These are phyloP conservation scores for Ischnus inquisitorius DNA, from an alignment of 2,888 invertebrate genomes.

Conservation along the genomic window DNA sequence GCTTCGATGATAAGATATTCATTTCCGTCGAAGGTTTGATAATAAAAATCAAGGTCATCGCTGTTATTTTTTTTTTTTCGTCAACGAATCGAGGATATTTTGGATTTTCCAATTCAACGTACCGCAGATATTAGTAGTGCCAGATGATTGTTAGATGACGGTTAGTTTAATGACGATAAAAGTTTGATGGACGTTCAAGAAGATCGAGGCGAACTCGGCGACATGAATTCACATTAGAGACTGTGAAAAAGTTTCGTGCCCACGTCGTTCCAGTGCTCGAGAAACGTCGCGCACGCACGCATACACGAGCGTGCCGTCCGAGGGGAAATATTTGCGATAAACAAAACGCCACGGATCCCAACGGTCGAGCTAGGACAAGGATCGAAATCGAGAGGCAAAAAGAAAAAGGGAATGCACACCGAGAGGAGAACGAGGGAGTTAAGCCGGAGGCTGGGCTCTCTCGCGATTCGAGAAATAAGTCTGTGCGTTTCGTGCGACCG, in stretches of 20 bases:
- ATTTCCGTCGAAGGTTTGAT: neutral
- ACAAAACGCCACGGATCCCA: conserved; percentile 56
- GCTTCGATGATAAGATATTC: neutral
- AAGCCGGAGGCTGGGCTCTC: conserved; percentile 36
- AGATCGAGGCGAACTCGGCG: conserved; percentile 58
- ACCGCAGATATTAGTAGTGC: conserved; percentile 34
- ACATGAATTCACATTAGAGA: conserved; percentile 68
- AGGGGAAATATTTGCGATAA: conserved; percentile 68
- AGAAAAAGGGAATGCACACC: neutral
- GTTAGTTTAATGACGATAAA: conserved; percentile 49
- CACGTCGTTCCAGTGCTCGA: conserved; percentile 2
- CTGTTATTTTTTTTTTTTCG: neutral
- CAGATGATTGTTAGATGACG: conserved; percentile 30
- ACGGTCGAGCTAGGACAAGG: conserved; percentile 59
- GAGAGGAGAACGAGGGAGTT: conserved; percentile 27
- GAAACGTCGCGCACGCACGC: conserved; percentile 1
- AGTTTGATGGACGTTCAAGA: conserved; percentile 30
- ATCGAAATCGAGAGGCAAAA: conserved; percentile 57
- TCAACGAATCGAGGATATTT: neutral
- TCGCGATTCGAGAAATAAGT: conserved; percentile 35
- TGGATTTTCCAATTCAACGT: conserved; percentile 21
- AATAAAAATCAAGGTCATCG: neutral
- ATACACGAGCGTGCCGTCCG: neutral
- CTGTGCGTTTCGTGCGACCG: neutral
- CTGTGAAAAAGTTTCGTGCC: conserved; percentile 44